A percentile compares a stretch with the other conserved stretches of the same genome.
Evolutionary conservation across 2,797 vertebrate species (phyloP).

Genomic region (Botia kubotai): DNA sequence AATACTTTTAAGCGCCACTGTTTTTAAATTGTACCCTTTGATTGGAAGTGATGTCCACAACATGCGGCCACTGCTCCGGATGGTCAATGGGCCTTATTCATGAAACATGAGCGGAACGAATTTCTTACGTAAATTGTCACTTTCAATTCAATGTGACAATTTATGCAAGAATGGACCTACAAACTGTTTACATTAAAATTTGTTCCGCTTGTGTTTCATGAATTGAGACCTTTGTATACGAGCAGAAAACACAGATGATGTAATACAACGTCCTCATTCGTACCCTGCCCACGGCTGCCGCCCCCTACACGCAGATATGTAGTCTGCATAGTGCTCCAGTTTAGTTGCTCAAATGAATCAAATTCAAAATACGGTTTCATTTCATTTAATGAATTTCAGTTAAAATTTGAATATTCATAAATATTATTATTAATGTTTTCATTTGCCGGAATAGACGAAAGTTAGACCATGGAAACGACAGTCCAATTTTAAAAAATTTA

Average conservation of each 20-base stretch:
- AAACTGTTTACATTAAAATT: not conserved
- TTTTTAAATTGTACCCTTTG: not conserved
- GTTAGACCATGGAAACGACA: too few species aligned
- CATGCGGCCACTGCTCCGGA: not conserved
- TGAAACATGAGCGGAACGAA: not conserved
- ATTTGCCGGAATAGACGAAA: too few species aligned
- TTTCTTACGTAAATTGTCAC: not conserved
- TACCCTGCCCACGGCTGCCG: not conserved
- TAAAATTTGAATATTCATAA: too few species aligned
- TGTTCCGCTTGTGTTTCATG: not conserved
- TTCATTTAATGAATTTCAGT: too few species aligned
- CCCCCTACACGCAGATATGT: not conserved
- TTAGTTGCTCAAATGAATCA: not conserved
- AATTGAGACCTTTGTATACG: slow-evolving; percentile 1
- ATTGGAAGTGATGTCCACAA: not conserved
- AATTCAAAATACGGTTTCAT: too few species aligned
- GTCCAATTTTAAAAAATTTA: too few species aligned
- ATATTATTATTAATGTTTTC: too few species aligned
- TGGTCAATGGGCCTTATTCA: slow-evolving; percentile 4
- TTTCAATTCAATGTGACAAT: slow-evolving; percentile 2
- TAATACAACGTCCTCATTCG: too few species aligned
- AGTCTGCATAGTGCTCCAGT: not conserved
- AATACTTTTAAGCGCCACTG: not conserved
- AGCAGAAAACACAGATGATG: not conserved
- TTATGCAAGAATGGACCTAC: not conserved